Conservation (phyloP, 2,113 vertebrate species). For the Colinus virginianus region DNA sequence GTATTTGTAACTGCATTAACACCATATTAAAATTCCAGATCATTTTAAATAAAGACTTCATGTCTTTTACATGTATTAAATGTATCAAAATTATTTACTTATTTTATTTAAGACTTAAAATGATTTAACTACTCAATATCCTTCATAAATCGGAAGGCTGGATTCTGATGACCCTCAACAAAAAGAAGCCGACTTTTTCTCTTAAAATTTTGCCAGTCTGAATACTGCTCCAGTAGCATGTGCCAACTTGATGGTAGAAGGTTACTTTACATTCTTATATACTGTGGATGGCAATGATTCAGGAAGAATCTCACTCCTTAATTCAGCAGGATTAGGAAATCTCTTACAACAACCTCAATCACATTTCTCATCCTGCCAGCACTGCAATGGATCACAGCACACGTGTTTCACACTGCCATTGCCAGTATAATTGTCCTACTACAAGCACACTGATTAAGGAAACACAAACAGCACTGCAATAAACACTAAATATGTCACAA, state of each 20-base stretch:
- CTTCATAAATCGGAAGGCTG: background rate
- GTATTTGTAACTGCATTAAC: background rate
- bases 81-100: background rate
- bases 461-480: background rate
- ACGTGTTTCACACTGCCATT: conserved; percentile 2
- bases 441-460: conserved; percentile 33
- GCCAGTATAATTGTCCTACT: conserved; percentile 15
- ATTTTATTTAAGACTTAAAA: background rate
- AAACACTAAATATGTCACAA: conserved; percentile 32
- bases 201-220: conserved; percentile 30
- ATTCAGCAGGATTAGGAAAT: conserved; percentile 65
- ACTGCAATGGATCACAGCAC: conserved; percentile 2
- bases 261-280: conserved; percentile 61
- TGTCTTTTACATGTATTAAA: background rate
- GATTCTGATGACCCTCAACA: background rate
- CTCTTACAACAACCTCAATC: conserved; percentile 46
- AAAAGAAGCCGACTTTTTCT: background rate
- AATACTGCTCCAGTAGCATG: conserved; percentile 22
- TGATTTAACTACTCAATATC: background rate
- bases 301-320: conserved; percentile 40
- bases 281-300: conserved; percentile 61
- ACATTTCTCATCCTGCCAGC: conserved; percentile 69
- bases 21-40: background rate
- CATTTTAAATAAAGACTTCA: background rate
- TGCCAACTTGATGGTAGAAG: conserved; percentile 43